Evolutionary conservation across 2,888 invertebrate genomes (phyloP), one percentile per base, ranked within the genome.

Genomic region (Aphodius granarius): DNA sequence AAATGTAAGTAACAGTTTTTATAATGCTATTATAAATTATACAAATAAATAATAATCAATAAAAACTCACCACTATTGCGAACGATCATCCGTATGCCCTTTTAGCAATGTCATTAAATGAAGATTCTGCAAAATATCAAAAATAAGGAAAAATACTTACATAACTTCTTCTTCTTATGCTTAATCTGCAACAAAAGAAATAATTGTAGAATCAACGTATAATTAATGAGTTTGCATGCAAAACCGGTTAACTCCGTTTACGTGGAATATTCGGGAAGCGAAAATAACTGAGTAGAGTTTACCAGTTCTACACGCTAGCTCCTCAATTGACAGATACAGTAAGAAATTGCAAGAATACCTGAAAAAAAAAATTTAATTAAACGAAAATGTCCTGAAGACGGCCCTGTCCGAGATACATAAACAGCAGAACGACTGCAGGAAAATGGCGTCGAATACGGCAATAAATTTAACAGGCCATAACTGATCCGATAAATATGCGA

Each of bases 321-420:
- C n/a, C n/a, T n/a, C 15, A 21, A 68, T 18, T 15, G 21, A 68
- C 20, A 68, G 19, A 68, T 18, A 17, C 23, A 19, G 22, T 65
- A 73, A 18, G 17, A 43, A 71, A 21, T 21, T 20, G 16, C 4
- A 16, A 15, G 21, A 18, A 62, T 62, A 72, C 21, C 18, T 16
- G 64, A 64, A 1, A 23, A 21, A 63, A 18, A 73, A 43, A 13
- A 3, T 43, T 43, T 43, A 6, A 43, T 43, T 43, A 43, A 1
- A 13, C 43, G 43, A 6, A 43, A 43, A 64, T 71, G 13, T 18
- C 65, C 65, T 65, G 22, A 73, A 23, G 72, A 66, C 73, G 75
- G 66, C 20, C 19, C 75, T 73, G 72, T 17, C 21, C 19, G 63
- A 43, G 43, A 6, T 9, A 43, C 43, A 6, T 43, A 43, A 43